Base-by-base conservation (phyloP, 2,797 vertebrate genomes). In the Sebastes melanostomus region DNA sequence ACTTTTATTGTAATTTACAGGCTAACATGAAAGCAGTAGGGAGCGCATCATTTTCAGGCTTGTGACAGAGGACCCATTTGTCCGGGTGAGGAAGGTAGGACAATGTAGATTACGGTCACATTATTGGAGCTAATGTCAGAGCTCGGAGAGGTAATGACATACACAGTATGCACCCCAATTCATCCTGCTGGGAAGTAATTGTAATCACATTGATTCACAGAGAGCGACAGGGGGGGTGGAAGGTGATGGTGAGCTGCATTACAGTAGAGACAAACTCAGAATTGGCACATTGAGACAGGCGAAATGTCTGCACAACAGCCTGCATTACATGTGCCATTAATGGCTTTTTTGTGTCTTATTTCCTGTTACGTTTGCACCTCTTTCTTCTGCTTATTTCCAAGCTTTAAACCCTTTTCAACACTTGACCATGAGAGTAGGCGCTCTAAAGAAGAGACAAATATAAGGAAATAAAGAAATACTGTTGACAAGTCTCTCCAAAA, bases 181-280 rank as follows among this genome's bases (percentile, higher is more conserved):
- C 72, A 74, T 74, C 80, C 72, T 77, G 73, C 82, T 71, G 84
- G 66, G 81, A 72, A 82, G 78, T 78, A 82, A 90, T 70, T 88
- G 67, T 78, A 81, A 88, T 80, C 69, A 84, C 59, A 50, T 29
- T 83, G 38, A 82, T 72, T 77, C 18, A 50, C 56, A 60, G 68
- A 74, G 14, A 32, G 56, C 30, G 13, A 80, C 25, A 69, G 22
- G 18, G 34, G 24, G 7, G 55, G 22, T 16, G 16, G 27, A 65
- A 32, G 34, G 11, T 36, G 14, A 14, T 34, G n/a, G 30, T 29
- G 20, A 30, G 32, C 46, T 74, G 54, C 5, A 32, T 71, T 38
- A 70, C 3, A 16, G 32, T 20, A 12, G 25, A 55, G 52, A 58
- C 14, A 55, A 60, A 75, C 27, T 29, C n/a, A 66, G 32, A 61